phyloP scores from a whole-genome alignment of 1,140 invertebrate genomes.

The Pararge aegeria region DNA sequence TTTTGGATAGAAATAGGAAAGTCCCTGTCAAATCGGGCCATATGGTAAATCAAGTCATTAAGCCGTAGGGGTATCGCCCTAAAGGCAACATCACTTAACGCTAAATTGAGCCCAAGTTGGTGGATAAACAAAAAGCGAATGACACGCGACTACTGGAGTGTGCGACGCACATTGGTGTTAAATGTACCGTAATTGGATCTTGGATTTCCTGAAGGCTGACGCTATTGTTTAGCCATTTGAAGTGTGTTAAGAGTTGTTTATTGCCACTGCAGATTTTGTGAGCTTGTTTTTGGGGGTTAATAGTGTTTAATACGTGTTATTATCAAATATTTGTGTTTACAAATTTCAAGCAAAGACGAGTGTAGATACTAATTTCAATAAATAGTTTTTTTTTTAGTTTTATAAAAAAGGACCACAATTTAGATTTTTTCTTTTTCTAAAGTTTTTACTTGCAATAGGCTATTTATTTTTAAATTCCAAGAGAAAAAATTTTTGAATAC shows the following conservation, averaged over 20 bases:
- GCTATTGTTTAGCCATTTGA: slow-evolving; percentile 42
- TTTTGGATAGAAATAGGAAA: background rate
- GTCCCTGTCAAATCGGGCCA: background rate
- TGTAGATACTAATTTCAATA: no score
- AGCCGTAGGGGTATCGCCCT: slow-evolving; percentile 53
- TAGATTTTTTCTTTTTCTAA: no score
- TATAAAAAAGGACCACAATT: no score
- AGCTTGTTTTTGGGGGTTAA: background rate
- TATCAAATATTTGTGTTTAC: no score
- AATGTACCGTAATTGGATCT: slow-evolving; percentile 71
- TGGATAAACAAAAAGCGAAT: slow-evolving; percentile 65
- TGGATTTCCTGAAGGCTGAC: slow-evolving; percentile 50
- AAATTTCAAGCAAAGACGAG: no score
- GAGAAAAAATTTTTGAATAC: no score
- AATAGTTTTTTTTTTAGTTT: no score
- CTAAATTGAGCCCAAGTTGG: slow-evolving; percentile 65
- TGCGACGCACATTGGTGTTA: slow-evolving; percentile 44
- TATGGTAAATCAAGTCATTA: slow-evolving; percentile 33
- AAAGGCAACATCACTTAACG: slow-evolving; percentile 59
- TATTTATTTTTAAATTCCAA: no score
- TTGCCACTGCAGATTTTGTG: background rate
- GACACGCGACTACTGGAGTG: slow-evolving; percentile 55
- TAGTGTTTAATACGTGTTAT: background rate
- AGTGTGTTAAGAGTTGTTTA: slow-evolving; percentile 22
- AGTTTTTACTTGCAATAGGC: no score